Evolutionary conservation across 1,140 invertebrate species (phyloP).

Genomic region (Drosophila quadrilineata): DNA sequence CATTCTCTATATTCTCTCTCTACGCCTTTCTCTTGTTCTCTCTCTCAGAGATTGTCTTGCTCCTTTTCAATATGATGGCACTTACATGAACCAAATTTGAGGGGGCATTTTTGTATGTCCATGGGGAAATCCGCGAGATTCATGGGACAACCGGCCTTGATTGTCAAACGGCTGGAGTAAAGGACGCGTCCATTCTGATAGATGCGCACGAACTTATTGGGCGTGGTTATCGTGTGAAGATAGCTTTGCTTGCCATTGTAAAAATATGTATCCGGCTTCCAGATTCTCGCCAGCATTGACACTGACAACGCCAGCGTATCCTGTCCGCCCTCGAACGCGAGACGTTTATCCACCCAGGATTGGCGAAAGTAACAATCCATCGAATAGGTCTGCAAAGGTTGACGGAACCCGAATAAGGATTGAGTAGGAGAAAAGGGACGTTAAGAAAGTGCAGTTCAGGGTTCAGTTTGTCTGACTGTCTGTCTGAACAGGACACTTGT

Average conservation of each 20-base stretch:
- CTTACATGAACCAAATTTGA: conserved; percentile 95
- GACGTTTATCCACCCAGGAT: conserved; percentile 88
- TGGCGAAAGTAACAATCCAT: conserved; percentile 95
- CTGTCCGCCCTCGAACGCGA: conserved; percentile 86
- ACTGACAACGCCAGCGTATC: conserved; percentile 87
- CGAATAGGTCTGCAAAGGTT: conserved; percentile 88
- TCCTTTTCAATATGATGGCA: conserved; percentile 5
- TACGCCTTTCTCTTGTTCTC: background rate
- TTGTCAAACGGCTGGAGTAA: conserved; percentile 92
- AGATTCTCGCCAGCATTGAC: conserved; percentile 89
- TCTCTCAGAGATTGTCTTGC: conserved; percentile 2
- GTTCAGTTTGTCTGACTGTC: too few relatives aligned
- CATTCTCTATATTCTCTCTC: too few relatives aligned
- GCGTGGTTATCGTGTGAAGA: conserved; percentile 93
- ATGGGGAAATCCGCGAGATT: conserved; percentile 95
- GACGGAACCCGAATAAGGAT: background rate
- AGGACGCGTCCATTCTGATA: conserved; percentile 91
- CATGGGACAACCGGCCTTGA: conserved; percentile 96
- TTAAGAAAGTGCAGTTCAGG: conserved; percentile 5
- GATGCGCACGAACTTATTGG: conserved; percentile 93
- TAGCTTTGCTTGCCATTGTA: conserved; percentile 92
- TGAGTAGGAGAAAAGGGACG: background rate
- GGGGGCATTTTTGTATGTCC: conserved; percentile 93
- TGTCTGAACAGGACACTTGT: background rate
- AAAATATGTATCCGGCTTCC: conserved; percentile 96